Evolutionary conservation across 2,113 vertebrate species (phyloP), one percentile per base, ranked within the genome.

Genomic region (Gymnobelideus leadbeateri): DNA sequence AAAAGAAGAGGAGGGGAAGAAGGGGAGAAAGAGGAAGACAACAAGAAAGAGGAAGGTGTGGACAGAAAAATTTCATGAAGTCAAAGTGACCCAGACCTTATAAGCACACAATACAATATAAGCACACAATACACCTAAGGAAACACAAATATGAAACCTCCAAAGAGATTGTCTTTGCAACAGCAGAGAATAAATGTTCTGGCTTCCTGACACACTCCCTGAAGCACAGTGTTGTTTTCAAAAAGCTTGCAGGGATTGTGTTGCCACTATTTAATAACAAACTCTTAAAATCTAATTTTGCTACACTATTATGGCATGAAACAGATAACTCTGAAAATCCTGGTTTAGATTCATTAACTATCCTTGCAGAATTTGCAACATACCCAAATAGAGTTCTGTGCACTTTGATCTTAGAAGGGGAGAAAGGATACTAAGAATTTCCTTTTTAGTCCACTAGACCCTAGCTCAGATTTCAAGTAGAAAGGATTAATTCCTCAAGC

Each of bases 261-360:
- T 14, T 91, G 4, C 96, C 93, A 91, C 14, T 94, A 90, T 68
- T 91, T 93, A 92, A 96, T 51, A 94, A 9, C 21, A 47, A 94
- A 93, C 19, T 93, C 90, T 51, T 94, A 90, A 96, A 94, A 95
- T 93, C 51, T 51, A 94, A 57, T 89, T 95, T 96, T 92, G 11
- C 92, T 51, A 55, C 9, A 90, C 16, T 91, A 50, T 25, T 93
- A 54, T 23, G 91, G 24, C 95, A 93, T 9, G 89, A 61, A 90
- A 93, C 89, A 89, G 31, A 50, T 96, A 50, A 94, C 47, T 95
- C 92, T 91, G 43, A 28, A 91, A 61, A 89, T 95, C 91, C 9
- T 12, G 53, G 49, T 93, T 97, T 93, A 92, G 94, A 96, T 93
- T 97, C 50, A 95, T 95, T 93, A 95, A 93, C 43, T 53, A 94